Evolutionary conservation across 2,113 vertebrate genomes (phyloP).

Genomic region (Syngnathus typhle): DNA sequence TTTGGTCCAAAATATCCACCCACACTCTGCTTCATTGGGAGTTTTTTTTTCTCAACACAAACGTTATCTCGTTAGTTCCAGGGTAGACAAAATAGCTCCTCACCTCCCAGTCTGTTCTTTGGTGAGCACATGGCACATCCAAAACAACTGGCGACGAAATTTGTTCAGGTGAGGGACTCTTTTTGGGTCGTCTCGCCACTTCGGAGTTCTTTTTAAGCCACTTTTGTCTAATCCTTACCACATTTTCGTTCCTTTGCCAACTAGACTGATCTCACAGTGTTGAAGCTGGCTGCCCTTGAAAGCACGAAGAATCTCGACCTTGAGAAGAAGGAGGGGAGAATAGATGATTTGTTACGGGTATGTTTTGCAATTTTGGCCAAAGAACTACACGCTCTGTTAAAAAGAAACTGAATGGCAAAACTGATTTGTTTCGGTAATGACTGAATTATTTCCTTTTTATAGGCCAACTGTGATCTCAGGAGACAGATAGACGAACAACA

Average conservation of each 20-base stretch:
- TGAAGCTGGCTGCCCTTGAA: slow-evolving; percentile 97
- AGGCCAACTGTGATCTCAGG: slow-evolving; percentile 99
- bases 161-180: slow-evolving; percentile 80
- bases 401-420: neutral
- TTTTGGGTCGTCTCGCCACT: neutral
- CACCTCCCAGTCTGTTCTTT: slow-evolving; percentile 92
- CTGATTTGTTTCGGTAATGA: neutral
- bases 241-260: slow-evolving; percentile 12
- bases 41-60: neutral
- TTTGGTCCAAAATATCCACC: neutral
- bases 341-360: slow-evolving; percentile 98
- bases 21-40: neutral
- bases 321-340: slow-evolving; percentile 99
- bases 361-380: slow-evolving; percentile 45
- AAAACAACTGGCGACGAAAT: slow-evolving; percentile 92
- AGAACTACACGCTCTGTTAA: neutral
- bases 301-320: slow-evolving; percentile 98
- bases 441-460: slow-evolving; percentile 20
- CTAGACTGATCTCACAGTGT: slow-evolving; percentile 95
- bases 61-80: slow-evolving; percentile 54
- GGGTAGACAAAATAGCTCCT: slow-evolving; percentile 96
- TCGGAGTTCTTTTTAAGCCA: neutral
- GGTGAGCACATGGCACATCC: slow-evolving; percentile 90
- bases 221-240: neutral
- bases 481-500: slow-evolving; percentile 99